Percentiles rank a stretch among this genome's conserved stretches.
Evolutionary conservation across 2,113 vertebrate genomes (phyloP).

Genomic region (Tupaia tana): DNA sequence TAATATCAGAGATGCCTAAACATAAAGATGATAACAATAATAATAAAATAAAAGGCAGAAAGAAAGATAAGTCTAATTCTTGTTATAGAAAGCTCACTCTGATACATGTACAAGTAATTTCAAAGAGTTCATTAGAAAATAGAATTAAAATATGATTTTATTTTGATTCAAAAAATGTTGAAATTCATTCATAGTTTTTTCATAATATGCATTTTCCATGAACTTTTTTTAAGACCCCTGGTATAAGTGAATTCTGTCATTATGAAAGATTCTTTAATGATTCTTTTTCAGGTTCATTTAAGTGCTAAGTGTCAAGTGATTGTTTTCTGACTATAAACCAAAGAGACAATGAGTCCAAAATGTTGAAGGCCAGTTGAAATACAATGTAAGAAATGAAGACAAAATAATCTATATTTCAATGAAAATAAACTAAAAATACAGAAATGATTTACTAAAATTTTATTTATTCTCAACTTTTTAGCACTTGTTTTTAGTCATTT

Average conservation of each 20-base stretch:
- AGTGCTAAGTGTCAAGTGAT: neutral
- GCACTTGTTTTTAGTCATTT: neutral
- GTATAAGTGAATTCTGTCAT: too few species aligned
- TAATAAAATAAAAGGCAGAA: constrained; percentile 2
- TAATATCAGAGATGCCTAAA: neutral
- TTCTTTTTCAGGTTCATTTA: neutral
- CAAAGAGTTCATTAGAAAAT: too few species aligned
- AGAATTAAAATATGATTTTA: too few species aligned
- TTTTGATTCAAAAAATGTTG: too few species aligned
- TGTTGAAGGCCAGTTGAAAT: neutral
- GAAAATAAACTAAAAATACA: neutral
- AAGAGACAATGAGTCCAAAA: neutral
- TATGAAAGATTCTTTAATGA: neutral
- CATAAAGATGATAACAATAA: neutral
- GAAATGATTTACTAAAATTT: neutral
- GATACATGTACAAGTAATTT: neutral
- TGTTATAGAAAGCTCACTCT: neutral
- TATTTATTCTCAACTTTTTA: neutral
- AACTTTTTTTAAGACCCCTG: too few species aligned
- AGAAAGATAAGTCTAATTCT: neutral
- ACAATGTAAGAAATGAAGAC: neutral
- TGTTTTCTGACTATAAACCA: neutral
- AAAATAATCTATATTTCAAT: constrained; percentile 15
- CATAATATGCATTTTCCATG: too few species aligned
- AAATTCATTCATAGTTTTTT: too few species aligned